A percentile compares a stretch with the other conserved stretches of the same genome.
Conservation (phyloP, 2,888 invertebrate species). For the Caprella mutica region DNA sequence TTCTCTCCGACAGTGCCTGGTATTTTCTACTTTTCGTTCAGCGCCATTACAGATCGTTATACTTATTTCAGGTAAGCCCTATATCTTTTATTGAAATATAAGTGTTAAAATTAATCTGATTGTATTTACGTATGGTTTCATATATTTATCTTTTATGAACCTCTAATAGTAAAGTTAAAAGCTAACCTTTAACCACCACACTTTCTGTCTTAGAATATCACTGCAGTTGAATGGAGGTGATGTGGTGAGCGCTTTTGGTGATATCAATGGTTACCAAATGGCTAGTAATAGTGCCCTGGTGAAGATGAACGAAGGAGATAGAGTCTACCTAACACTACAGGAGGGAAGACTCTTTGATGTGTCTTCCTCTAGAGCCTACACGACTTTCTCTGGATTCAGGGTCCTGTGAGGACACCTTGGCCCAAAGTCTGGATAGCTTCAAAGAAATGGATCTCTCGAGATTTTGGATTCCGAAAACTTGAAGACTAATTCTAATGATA, state of each 20-base stretch:
- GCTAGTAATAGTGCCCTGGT: slow-evolving; percentile 22
- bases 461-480: no score
- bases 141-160: no score
- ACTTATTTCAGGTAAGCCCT: slow-evolving; percentile 27
- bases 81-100: no score
- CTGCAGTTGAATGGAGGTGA: slow-evolving; percentile 21
- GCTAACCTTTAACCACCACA: not conserved
- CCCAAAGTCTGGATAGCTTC: no score
- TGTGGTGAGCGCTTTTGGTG: slow-evolving; percentile 30
- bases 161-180: no score
- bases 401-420: no score
- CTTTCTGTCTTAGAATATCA: slow-evolving; percentile 12
- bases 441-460: no score
- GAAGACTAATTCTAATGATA: no score
- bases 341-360: slow-evolving; percentile 25
- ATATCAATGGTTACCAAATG: slow-evolving; percentile 29
- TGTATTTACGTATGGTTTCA: no score
- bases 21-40: slow-evolving; percentile 23
- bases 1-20: slow-evolving; percentile 14
- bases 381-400: slow-evolving; percentile 26
- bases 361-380: slow-evolving; percentile 23
- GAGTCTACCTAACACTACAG: slow-evolving; percentile 26
- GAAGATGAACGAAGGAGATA: slow-evolving; percentile 17
- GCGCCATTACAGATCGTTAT: slow-evolving; percentile 16
- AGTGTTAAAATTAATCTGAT: no score